Evolutionary conservation across 2,888 invertebrate genomes (phyloP), one percentile per base, ranked within the genome.

Genomic region (Ophion costatus): DNA sequence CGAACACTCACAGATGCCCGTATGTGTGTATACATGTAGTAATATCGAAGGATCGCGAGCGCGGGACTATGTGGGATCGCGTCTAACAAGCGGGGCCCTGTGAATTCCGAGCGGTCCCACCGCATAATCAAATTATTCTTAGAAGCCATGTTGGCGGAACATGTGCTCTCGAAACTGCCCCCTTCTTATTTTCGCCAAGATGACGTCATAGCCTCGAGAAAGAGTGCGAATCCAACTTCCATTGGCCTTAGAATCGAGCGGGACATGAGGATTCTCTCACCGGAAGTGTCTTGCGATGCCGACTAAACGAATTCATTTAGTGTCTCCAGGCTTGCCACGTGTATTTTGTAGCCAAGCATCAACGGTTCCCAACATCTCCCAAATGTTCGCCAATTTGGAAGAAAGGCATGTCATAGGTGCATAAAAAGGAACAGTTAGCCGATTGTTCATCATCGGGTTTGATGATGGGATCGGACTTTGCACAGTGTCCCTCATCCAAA

Each of bases 91-190:
- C 87, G 83, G 86, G 71, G 84, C 88, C 89, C 90, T 88, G 90
- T 87, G 86, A 90, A 90, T 90, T 91, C 87, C 88, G 82, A 86
- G 88, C 86, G 87, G 88, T 88, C 88, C 86, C 88, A 83, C 84
- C 82, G 89, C 90, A 91, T 91, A 91, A 91, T 91, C 90, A 90
- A 90, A 90, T 90, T 91, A 91, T 91, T 91, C 91, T 89, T 90
- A 88, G 89, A 89, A 88, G 84, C 82, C 87, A 85, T 84, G 86
- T 82, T 85, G 87, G 82, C 82, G 85, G 84, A 90, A 89, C 91
- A 91, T 90, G 88, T 90, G 91, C 89, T 88, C 81, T 87, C 87
- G 87, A 85, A 88, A 59, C 51, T 42, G 22, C 24, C 33, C 20
- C 64, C 66, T 69, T 56, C 69, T 57, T 69, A 51, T 64, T 69